Conservation (phyloP, 2,888 invertebrate species). For the Drosophila affinis region DNA sequence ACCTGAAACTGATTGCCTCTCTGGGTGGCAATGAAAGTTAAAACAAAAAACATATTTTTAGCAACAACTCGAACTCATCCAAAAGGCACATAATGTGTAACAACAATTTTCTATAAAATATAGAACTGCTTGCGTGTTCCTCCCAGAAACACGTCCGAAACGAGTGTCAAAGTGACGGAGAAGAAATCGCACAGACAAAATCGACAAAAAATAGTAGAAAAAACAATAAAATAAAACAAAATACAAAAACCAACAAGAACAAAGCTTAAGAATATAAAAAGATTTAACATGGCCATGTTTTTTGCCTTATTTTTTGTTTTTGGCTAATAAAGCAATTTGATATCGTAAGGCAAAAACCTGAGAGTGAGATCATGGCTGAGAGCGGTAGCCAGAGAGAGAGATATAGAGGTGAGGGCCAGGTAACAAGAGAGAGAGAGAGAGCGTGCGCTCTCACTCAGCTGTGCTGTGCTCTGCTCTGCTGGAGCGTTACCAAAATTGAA, state of each 20-base stretch:
- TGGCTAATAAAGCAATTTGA: constrained; percentile 75
- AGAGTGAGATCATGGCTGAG: constrained; percentile 60
- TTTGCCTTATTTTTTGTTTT: constrained; percentile 46
- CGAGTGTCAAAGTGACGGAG: constrained; percentile 51
- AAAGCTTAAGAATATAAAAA: constrained; percentile 50
- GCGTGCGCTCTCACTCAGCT: constrained; percentile 35
- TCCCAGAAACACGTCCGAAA: constrained; percentile 60
- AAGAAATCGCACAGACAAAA: constrained; percentile 41
- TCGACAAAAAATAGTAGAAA: constrained; percentile 32
- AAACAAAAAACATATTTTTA: neutral
- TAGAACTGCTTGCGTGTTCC: constrained; percentile 58
- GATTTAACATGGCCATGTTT: constrained; percentile 50
- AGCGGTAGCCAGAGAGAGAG: constrained; percentile 15
- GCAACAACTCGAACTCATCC: constrained; percentile 4
- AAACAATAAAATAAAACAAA: constrained; percentile 14
- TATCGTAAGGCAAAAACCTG: constrained; percentile 63
- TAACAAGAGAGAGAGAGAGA: constrained; percentile 21
- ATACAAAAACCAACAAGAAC: constrained; percentile 29
- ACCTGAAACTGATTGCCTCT: neutral
- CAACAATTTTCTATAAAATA: constrained; percentile 31
- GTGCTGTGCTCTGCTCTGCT: constrained; percentile 65
- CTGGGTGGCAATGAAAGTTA: neutral
- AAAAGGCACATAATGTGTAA: constrained; percentile 42
- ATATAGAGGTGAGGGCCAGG: constrained; percentile 24
- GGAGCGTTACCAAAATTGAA: constrained; percentile 55